Conservation (phyloP, 1,140 invertebrate species). For the Diploscapter pachys region DNA sequence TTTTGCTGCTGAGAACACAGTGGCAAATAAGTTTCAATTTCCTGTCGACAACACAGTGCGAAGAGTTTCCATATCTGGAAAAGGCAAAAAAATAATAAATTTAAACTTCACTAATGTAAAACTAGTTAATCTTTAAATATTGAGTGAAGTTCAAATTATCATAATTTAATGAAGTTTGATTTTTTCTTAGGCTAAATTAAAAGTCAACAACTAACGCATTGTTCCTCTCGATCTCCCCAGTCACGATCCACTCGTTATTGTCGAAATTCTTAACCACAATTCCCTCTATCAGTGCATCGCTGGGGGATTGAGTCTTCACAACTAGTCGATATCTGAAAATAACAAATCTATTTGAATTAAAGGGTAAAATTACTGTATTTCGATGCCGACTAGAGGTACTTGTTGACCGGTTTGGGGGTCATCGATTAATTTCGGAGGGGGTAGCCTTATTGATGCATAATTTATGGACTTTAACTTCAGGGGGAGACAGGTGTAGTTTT, state of each 20-base stretch:
- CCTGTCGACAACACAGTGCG: too few species aligned
- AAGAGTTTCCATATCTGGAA: too few species aligned
- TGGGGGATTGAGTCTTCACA: conserved; percentile 34
- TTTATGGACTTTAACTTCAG: conserved; percentile 24
- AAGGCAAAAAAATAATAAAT: too few species aligned
- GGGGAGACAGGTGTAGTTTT: conserved; percentile 20
- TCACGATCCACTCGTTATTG: conserved; percentile 23
- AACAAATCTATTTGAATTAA: background rate
- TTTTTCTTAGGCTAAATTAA: too few species aligned
- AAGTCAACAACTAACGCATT: conserved; percentile 25
- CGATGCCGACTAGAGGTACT: background rate
- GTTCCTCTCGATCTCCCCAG: conserved; percentile 43
- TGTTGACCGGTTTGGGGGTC: conserved; percentile 30
- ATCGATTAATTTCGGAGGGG: conserved; percentile 37
- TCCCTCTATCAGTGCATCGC: conserved; percentile 39
- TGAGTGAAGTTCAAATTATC: too few species aligned
- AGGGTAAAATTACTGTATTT: conserved; percentile 2
- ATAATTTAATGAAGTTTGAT: too few species aligned
- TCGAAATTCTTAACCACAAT: conserved; percentile 35
- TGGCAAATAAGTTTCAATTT: too few species aligned
- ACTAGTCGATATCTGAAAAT: conserved; percentile 41
- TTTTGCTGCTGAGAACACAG: too few species aligned
- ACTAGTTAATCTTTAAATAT: too few species aligned
- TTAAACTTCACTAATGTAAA: too few species aligned
- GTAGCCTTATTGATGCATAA: conserved; percentile 34